Evolutionary conservation across 2,113 vertebrate genomes (phyloP), one percentile per base, ranked within the genome.

Genomic region (Crotalus viridis): DNA sequence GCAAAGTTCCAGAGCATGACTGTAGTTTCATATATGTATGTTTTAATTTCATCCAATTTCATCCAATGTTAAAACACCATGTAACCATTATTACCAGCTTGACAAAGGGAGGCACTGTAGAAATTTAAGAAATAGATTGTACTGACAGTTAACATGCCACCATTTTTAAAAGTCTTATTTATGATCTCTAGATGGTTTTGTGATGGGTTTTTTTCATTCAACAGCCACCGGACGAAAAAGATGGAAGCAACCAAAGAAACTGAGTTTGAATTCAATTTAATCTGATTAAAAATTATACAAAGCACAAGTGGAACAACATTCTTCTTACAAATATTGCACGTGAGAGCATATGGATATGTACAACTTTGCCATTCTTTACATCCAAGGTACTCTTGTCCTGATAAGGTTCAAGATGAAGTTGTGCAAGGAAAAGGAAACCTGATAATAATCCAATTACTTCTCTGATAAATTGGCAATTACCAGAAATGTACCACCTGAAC

Each of bases 281-380:
- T 97, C 92, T 89, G 93, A 94, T 97, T 96, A 94, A 96, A 97
- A 97, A 95, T 93, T 94, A 96, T 96, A 94, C 93, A 96, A 97
- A 97, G 88, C 89, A 95, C 56, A n/a, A 94, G 61, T 0, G 19
- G 92, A 95, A 92, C 55, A 88, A 91, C 33, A 92, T 90, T 52
- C 24, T 93, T 94, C 19, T 28, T 92, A 97, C 46, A 93, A 95
- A 95, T 94, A 97, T 90, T 97, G 94, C 95, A 96, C 92, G 91
- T 94, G 93, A 94, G 91, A 88, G 92, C 61, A 95, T 94, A 95
- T 61, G 19, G 95, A 93, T 96, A 96, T 95, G 92, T 95, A 96
- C 89, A 96, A 92, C 57, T 57, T 46, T 90, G 52, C 91, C 91
- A 92, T 94, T 94, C 86, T 55, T 21, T 43, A 46, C 21, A 92